phyloP scores from a whole-genome alignment of 1,140 invertebrate species.

The Vollenhovia emeryi region DNA sequence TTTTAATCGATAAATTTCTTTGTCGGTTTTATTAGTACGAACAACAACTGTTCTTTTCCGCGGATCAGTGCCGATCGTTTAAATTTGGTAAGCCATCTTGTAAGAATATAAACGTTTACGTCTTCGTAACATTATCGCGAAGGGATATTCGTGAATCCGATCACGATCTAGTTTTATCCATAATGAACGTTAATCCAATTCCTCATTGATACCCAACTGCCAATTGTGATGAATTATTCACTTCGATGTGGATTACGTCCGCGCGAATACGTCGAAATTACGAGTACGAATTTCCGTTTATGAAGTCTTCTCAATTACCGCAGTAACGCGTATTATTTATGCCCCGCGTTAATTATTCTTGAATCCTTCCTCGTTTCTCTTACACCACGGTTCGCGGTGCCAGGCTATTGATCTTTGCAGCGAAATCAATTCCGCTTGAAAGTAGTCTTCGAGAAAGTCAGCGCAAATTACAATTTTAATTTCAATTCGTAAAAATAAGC shows the following conservation, averaged over 20 bases:
- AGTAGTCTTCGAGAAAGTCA: not conserved
- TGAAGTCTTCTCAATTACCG: constrained; percentile 23
- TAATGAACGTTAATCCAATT: constrained; percentile 44
- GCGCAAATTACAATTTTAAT: not conserved
- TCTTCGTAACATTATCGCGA: not conserved
- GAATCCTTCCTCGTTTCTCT: not conserved
- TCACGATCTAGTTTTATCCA: not conserved
- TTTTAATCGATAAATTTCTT: not conserved
- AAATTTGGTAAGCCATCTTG: not conserved
- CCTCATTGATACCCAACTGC: constrained; percentile 8
- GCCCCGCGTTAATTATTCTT: constrained; percentile 7
- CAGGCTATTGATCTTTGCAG: not conserved
- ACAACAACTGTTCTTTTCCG: not conserved
- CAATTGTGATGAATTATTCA: constrained; percentile 40
- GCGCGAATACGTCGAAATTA: not conserved
- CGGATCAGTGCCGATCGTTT: not conserved
- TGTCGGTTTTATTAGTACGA: not conserved
- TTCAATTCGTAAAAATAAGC: not conserved
- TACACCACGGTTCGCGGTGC: not conserved
- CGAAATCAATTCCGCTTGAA: not conserved
- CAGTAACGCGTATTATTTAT: constrained; percentile 17
- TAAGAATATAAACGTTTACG: too few species aligned
- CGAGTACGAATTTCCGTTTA: constrained; percentile 17
- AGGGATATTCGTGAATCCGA: not conserved
- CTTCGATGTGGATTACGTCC: constrained; percentile 14